Evolutionary conservation across 2,888 invertebrate genomes (phyloP).

Genomic region (Pachymerium ferrugineum): DNA sequence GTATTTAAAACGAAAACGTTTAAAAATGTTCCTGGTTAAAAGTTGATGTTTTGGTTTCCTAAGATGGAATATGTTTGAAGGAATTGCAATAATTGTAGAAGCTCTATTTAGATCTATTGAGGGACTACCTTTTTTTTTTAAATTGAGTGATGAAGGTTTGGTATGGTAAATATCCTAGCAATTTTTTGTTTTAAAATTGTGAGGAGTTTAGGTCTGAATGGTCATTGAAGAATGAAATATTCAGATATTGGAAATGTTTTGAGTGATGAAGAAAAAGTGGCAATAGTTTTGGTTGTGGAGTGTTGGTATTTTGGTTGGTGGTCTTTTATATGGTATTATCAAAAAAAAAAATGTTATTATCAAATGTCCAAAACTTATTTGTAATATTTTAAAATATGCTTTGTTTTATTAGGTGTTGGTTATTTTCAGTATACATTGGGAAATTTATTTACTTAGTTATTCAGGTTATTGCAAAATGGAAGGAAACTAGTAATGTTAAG

Average conservation of each 20-base stretch:
- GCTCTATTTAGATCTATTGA: not conserved
- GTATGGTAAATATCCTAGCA: too few relatives aligned
- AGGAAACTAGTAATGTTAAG: not conserved
- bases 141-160: too few relatives aligned
- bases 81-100: not conserved
- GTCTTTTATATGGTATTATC: not conserved
- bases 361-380: not conserved
- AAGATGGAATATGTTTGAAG: not conserved
- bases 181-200: not conserved
- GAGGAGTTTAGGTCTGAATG: not conserved
- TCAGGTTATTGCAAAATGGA: not conserved
- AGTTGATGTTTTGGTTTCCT: not conserved
- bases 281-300: not conserved
- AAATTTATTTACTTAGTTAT: slow-evolving; percentile 9
- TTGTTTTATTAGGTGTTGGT: slow-evolving; percentile 6
- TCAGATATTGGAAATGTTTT: not conserved
- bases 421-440: slow-evolving; percentile 8
- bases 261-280: not conserved
- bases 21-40: not conserved
- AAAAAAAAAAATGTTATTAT: not conserved
- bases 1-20: not conserved
- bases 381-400: not conserved
- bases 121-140: not conserved
- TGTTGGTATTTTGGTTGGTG: not conserved
- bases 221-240: not conserved